phyloP scores from a whole-genome alignment of 2,797 vertebrate genomes.

The Tokudaia muenninki region DNA sequence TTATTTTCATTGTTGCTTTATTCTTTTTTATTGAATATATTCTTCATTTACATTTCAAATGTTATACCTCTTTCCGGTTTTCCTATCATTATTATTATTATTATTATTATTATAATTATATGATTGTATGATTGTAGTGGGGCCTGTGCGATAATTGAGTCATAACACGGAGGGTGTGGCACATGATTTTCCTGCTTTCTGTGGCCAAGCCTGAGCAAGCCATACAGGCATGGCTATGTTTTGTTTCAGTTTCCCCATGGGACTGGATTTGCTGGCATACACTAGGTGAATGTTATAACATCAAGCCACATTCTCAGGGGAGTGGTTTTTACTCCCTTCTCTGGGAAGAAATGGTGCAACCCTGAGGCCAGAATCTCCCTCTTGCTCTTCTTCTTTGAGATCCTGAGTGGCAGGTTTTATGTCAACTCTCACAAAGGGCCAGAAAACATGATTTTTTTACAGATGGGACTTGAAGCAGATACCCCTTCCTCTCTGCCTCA shows the following conservation, averaged over 20 bases:
- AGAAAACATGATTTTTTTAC: background rate
- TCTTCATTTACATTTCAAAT: no score
- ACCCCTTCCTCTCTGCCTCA: background rate
- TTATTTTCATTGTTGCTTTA: no score
- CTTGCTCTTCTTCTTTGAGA: background rate
- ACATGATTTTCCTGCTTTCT: background rate
- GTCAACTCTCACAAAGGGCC: background rate
- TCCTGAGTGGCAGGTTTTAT: background rate
- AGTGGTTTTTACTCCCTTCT: background rate
- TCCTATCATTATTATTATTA: no score
- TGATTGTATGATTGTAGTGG: background rate
- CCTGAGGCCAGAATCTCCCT: background rate
- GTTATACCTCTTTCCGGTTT: no score
- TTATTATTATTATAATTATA: no score
- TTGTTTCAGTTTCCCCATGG: background rate
- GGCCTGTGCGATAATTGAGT: background rate
- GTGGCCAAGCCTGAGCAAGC: background rate
- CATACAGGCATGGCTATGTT: background rate
- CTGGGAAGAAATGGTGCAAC: background rate
- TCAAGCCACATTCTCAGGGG: background rate
- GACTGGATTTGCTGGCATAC: background rate
- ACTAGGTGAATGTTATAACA: background rate
- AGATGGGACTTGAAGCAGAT: background rate
- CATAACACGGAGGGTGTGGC: background rate
- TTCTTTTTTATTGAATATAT: no score